Percentiles rank a stretch among this genome's conserved stretches.
These are phyloP conservation scores for Porites evermanni DNA, from an alignment of 92 coral and sea anemone genomes.

Conservation along the genomic window DNA sequence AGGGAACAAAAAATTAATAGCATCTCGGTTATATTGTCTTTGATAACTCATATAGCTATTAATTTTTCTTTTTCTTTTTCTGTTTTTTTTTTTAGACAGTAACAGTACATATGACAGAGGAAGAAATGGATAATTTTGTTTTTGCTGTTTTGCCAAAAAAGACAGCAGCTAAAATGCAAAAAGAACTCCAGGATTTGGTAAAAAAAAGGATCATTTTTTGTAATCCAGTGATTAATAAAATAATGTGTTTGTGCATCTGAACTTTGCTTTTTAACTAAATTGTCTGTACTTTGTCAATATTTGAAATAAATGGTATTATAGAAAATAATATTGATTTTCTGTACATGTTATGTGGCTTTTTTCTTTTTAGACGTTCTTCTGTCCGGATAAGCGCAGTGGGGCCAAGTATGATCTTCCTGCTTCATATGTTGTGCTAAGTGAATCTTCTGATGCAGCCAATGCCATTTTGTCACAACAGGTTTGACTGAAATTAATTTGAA, in stretches of 20 bases:
- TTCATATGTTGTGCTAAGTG: slow-evolving; percentile 78
- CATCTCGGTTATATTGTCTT: too few species aligned
- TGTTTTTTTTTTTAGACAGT: slow-evolving; percentile 68
- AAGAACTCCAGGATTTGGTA: slow-evolving; percentile 96
- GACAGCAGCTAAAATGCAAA: slow-evolving; percentile 94
- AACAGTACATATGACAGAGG: slow-evolving; percentile 97
- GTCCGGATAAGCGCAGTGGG: slow-evolving; percentile 94
- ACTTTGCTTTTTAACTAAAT: too few species aligned
- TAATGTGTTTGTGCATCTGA: too few species aligned
- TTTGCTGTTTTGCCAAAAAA: slow-evolving; percentile 95
- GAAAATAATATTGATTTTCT: background rate
- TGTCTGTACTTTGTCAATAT: too few species aligned
- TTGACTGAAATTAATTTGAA: background rate
- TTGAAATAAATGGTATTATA: background rate
- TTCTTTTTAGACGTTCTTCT: slow-evolving; percentile 84
- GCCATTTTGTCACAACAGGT: slow-evolving; percentile 87
- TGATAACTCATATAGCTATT: too few species aligned
- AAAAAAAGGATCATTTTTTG: background rate
- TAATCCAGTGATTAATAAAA: too few species aligned
- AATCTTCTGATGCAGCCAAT: slow-evolving; percentile 84
- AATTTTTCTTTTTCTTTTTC: background rate
- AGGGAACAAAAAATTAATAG: too few species aligned
- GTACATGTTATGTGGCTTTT: too few species aligned
- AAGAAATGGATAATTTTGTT: slow-evolving; percentile 99
- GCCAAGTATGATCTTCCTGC: slow-evolving; percentile 89